Conservation (phyloP, 2,113 vertebrate genomes). For the rabbit (Oryctolagus cuniculus) region DNA sequence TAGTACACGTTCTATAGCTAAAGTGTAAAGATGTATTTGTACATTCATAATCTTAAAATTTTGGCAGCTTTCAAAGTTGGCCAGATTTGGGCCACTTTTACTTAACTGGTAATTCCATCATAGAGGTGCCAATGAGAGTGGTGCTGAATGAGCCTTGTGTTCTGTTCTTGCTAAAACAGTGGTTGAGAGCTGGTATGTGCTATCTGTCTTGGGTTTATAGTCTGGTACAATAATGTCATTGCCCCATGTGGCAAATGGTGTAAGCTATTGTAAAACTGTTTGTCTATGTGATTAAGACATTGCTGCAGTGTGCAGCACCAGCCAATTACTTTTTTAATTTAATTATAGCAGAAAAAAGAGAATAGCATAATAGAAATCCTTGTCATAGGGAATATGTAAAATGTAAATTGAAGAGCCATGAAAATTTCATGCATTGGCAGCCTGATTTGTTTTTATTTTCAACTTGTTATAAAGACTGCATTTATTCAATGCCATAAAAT, state of each 20-base stretch:
- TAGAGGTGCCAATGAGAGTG: constrained; percentile 65
- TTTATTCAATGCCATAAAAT: constrained; percentile 90
- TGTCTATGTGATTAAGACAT: constrained; percentile 94
- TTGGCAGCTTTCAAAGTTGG: constrained; percentile 74
- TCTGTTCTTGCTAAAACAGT: constrained; percentile 83
- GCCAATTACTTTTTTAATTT: constrained; percentile 94
- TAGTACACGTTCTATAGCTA: not conserved
- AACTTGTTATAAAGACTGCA: constrained; percentile 89
- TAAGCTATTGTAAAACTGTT: constrained; percentile 93
- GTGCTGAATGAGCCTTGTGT: constrained; percentile 32
- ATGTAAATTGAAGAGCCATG: constrained; percentile 92
- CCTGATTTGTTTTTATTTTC: constrained; percentile 92
- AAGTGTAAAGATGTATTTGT: not conserved
- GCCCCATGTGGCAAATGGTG: constrained; percentile 92
- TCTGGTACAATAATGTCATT: constrained; percentile 90
- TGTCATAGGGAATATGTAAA: constrained; percentile 92
- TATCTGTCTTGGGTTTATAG: constrained; percentile 90
- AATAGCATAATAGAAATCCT: constrained; percentile 92
- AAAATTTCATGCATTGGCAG: constrained; percentile 92
- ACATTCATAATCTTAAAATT: constrained; percentile 56
- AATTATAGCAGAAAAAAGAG: constrained; percentile 91
- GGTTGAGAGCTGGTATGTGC: constrained; percentile 86
- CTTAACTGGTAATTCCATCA: constrained; percentile 85
- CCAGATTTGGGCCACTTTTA: constrained; percentile 79
- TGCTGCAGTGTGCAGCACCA: constrained; percentile 90